Conservation (phyloP, 2,113 vertebrate species). For the Salvator merianae region DNA sequence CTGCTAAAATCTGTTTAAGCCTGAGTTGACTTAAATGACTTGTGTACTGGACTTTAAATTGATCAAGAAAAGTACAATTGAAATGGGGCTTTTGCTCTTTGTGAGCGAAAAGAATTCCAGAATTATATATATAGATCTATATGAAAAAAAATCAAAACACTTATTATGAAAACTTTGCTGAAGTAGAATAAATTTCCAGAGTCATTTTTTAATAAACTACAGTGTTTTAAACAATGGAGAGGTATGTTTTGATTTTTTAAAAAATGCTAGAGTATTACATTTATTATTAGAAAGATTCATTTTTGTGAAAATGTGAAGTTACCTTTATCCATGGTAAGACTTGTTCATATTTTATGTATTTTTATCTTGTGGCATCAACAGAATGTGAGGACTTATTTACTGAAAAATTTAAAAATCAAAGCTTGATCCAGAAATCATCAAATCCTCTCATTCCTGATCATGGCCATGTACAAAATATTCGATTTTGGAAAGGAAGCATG, state of each 20-base stretch:
- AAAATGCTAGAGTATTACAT: too few species aligned
- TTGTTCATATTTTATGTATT: too few species aligned
- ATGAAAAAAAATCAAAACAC: neutral
- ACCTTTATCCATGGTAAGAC: too few species aligned
- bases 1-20: conserved; percentile 9
- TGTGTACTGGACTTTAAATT: neutral
- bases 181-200: neutral
- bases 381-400: too few species aligned
- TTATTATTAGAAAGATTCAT: too few species aligned
- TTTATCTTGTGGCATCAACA: too few species aligned
- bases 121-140: neutral
- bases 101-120: neutral
- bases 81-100: conserved; percentile 34
- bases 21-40: neutral
- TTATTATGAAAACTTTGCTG: neutral
- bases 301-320: too few species aligned
- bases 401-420: too few species aligned
- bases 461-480: too few species aligned
- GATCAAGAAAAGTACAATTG: conserved; percentile 38
- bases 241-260: neutral
- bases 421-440: too few species aligned
- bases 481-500: too few species aligned
- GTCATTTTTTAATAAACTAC: neutral
- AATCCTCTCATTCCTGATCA: too few species aligned
- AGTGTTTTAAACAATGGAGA: neutral